A percentile compares a stretch with the other conserved stretches of the same genome.
These are phyloP conservation scores for Aethina tumida DNA, from an alignment of 1,140 invertebrate genomes.

Conservation along the genomic window DNA sequence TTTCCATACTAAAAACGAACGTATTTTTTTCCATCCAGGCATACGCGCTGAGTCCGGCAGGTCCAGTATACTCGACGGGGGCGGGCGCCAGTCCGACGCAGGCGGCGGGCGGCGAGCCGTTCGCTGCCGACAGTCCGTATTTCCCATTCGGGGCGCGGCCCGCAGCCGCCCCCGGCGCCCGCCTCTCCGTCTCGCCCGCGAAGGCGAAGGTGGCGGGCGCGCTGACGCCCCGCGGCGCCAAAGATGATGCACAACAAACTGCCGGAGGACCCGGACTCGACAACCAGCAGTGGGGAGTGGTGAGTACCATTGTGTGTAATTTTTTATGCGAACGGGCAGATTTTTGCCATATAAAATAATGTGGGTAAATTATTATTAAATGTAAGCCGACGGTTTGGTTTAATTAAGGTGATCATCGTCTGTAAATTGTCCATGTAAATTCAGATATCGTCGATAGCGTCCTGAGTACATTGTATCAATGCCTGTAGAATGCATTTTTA, in stretches of 20 bases:
- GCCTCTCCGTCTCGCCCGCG: constrained; percentile 29
- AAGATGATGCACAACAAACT: constrained; percentile 28
- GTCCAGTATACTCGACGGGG: constrained; percentile 32
- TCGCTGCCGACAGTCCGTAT: constrained; percentile 34
- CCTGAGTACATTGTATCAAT: too few relatives aligned
- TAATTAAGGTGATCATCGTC: too few relatives aligned
- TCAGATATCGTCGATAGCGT: too few relatives aligned
- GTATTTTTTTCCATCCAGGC: constrained; percentile 24
- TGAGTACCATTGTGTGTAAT: constrained; percentile 23
- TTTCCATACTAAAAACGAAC: too few relatives aligned
- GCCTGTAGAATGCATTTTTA: too few relatives aligned
- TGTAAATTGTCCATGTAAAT: too few relatives aligned
- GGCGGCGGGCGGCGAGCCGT: constrained; percentile 29
- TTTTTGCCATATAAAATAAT: too few relatives aligned
- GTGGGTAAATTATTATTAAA: too few relatives aligned
- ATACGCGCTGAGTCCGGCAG: constrained; percentile 35
- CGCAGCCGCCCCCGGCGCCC: constrained; percentile 19
- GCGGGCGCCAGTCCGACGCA: constrained; percentile 33
- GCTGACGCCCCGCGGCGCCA: constrained; percentile 19
- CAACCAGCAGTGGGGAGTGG: constrained; percentile 33
- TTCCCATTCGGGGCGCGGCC: constrained; percentile 33
- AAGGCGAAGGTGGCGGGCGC: constrained; percentile 25
- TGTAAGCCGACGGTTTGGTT: too few relatives aligned
- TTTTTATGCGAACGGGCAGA: not conserved
- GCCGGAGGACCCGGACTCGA: constrained; percentile 23